phyloP scores from a whole-genome alignment of 2,797 vertebrate species.

The Hylomyscus alleni region DNA sequence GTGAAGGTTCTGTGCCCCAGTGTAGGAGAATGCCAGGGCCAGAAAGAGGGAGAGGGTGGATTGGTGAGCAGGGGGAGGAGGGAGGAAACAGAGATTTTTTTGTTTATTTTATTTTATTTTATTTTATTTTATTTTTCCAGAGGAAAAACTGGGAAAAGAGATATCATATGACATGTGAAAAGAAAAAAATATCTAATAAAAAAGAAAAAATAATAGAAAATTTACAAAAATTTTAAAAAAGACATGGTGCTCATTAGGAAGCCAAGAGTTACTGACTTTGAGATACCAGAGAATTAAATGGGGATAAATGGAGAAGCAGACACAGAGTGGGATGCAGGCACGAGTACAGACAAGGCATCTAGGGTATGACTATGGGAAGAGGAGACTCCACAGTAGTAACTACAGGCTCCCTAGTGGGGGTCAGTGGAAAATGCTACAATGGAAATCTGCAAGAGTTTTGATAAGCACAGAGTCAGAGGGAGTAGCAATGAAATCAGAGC shows the following conservation, averaged over 20 bases:
- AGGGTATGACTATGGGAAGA: too few species aligned
- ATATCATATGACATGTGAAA: too few species aligned
- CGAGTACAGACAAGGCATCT: not conserved
- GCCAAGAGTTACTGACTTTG: not conserved
- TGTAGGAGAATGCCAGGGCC: too few species aligned
- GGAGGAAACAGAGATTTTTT: too few species aligned
- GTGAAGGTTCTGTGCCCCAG: too few species aligned
- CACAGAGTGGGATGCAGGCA: not conserved
- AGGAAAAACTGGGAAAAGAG: too few species aligned
- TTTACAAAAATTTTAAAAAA: too few species aligned
- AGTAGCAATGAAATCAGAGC: not conserved
- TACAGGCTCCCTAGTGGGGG: not conserved
- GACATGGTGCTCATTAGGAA: not conserved
- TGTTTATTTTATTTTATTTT: not conserved
- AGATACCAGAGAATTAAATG: not conserved
- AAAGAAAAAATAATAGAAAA: too few species aligned
- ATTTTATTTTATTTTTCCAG: too few species aligned
- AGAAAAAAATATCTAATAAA: too few species aligned
- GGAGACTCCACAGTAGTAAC: not conserved
- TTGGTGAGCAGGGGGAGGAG: too few species aligned
- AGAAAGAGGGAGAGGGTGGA: too few species aligned
- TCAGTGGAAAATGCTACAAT: not conserved
- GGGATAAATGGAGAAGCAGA: not conserved
- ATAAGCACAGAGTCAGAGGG: not conserved
- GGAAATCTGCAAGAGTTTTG: not conserved